Evolutionary conservation across 2,113 vertebrate species (phyloP), one percentile per base, ranked within the genome.

Genomic region (Nycticryphes semicollaris): DNA sequence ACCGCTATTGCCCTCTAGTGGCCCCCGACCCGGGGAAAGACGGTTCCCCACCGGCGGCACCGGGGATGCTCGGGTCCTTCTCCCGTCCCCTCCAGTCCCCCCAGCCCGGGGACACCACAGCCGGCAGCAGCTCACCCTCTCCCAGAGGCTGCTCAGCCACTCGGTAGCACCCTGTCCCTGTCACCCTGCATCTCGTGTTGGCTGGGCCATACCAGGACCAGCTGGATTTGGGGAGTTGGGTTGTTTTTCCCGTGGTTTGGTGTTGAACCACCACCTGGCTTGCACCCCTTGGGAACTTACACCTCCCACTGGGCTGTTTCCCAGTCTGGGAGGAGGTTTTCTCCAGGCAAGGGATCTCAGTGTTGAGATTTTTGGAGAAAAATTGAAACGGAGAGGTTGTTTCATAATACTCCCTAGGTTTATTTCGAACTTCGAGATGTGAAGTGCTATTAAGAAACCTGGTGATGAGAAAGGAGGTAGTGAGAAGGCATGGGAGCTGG

Each of bases 1-100:
- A 3, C 66, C 84, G 8, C 91, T 18, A 78, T 95, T 95, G 96
- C 96, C 96, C 94, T 94, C 96, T 97, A 95, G 95, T 9, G 96
- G 94, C 48, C 30, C 78, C 43, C 9, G 41, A 23, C 20, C 47
- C 21, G 24, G 76, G 41, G 1, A 54, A 7, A 39, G 74, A 31
- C 37, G 18, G 25, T 11, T 60, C 24, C 68, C 9, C 28, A 33
- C 3, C 27, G 1, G 20, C 19, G 10, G 10, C 6, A 10, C 54
- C 24, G 28, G 80, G 88, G 39, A 24, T 14, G 64, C 72, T 92
- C 43, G 2, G 57, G 4, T 37, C 33, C 73, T 2, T 10, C 24
- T 73, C 43, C 48, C 20, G 3, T 4, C 31, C 17, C 25, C 15
- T 25, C 22, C 7, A 8, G 4, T 7, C 8, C 3, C 33, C 14